Conservation (phyloP, 2,888 invertebrate species). For the Anoncus sp. region DNA sequence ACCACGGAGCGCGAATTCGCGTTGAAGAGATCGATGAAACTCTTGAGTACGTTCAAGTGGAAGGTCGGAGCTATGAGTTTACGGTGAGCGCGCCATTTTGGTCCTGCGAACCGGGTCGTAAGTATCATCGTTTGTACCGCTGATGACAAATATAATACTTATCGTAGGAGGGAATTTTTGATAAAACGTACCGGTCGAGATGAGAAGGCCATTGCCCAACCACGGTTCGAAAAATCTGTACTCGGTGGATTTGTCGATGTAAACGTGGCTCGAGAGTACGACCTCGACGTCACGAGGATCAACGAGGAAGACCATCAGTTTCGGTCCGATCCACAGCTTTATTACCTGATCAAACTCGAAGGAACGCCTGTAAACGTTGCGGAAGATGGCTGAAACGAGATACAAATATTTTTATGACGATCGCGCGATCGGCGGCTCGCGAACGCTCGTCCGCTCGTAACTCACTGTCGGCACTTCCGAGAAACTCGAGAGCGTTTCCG, state of each 20-base stretch:
- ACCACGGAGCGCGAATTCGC: constrained; percentile 91
- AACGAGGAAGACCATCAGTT: constrained; percentile 89
- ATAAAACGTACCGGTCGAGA: constrained; percentile 90
- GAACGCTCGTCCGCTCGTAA: too few species aligned
- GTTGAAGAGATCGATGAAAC: constrained; percentile 94
- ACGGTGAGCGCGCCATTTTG: constrained; percentile 93
- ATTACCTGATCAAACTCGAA: constrained; percentile 86
- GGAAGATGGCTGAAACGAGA: constrained; percentile 87
- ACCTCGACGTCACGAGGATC: constrained; percentile 92
- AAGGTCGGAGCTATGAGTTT: constrained; percentile 95
- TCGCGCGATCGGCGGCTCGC: too few species aligned
- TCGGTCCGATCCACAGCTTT: constrained; percentile 91
- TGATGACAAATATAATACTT: too few species aligned
- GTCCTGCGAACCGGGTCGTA: too few species aligned
- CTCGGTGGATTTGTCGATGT: constrained; percentile 92
- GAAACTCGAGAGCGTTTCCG: constrained; percentile 90
- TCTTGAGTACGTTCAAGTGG: constrained; percentile 94
- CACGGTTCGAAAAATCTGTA: constrained; percentile 93
- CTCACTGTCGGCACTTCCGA: constrained; percentile 90
- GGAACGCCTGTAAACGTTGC: constrained; percentile 85
- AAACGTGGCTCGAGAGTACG: constrained; percentile 91
- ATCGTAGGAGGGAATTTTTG: too few species aligned
- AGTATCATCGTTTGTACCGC: too few species aligned
- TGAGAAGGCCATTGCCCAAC: constrained; percentile 92
- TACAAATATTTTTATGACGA: too few species aligned